These are phyloP conservation scores for Actenoides hombroni DNA, from an alignment of 2,113 vertebrate species.

Conservation along the genomic window DNA sequence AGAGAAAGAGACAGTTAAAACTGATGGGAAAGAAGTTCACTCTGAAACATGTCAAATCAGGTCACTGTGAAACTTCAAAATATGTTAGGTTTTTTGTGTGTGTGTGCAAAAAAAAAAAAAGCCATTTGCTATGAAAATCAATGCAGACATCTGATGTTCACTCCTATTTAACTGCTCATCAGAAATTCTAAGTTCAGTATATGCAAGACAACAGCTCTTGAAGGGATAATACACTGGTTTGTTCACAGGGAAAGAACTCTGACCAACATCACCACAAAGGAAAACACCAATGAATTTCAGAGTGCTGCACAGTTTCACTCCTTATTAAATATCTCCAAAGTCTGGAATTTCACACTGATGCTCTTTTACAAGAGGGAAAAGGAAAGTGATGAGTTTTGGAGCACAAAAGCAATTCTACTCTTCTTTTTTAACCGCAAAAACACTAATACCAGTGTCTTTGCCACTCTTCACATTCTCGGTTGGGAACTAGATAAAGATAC, in stretches of 20 bases:
- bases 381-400: not conserved
- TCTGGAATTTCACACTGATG: not conserved
- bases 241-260: not conserved
- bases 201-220: not conserved
- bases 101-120: no score
- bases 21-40: not conserved
- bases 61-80: not conserved
- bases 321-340: not conserved
- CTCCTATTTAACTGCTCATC: no score
- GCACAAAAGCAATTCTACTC: not conserved
- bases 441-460: not conserved
- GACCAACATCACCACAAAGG: not conserved
- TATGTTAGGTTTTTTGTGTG: not conserved
- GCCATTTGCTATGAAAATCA: not conserved
- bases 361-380: not conserved
- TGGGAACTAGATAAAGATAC: not conserved
- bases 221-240: not conserved
- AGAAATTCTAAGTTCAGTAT: not conserved
- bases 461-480: not conserved
- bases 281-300: not conserved
- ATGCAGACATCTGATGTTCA: not conserved
- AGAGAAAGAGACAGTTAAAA: not conserved
- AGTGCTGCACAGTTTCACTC: not conserved
- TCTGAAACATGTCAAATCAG: not conserved
- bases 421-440: not conserved